These are phyloP conservation scores for Andinoacara biseriatus DNA, from an alignment of 2,113 vertebrate species.

Conservation along the genomic window DNA sequence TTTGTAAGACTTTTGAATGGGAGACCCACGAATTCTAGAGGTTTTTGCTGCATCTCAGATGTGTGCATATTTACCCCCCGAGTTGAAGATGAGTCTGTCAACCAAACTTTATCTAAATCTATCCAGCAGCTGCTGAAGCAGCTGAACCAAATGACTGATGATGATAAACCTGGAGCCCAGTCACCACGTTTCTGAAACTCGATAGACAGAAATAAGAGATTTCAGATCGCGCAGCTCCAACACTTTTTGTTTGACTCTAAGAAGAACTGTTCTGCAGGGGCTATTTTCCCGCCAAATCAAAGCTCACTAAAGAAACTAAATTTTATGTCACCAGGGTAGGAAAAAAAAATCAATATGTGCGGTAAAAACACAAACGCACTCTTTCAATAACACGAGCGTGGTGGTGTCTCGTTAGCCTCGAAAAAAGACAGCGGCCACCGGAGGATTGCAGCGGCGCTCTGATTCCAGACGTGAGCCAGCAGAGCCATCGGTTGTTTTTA, in stretches of 20 bases:
- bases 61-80: background rate
- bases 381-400: background rate
- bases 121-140: background rate
- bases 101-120: background rate
- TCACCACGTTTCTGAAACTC: background rate
- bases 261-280: background rate
- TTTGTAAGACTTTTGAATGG: background rate
- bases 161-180: background rate
- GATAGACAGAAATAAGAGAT: background rate
- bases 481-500: slow-evolving; percentile 5
- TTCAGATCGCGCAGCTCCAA: background rate
- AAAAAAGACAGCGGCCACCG: background rate
- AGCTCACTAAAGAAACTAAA: slow-evolving; percentile 1
- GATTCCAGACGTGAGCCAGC: background rate
- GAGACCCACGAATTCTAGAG: too few species aligned
- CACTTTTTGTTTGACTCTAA: background rate
- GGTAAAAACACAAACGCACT: background rate
- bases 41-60: background rate
- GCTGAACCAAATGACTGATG: background rate
- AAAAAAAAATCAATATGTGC: background rate
- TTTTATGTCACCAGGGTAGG: background rate
- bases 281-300: background rate
- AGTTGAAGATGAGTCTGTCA: background rate
- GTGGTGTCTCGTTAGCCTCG: background rate
- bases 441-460: slow-evolving; percentile 10